Conservation (phyloP, 2,888 invertebrate genomes). For the Callyntrura guangdongensis region DNA sequence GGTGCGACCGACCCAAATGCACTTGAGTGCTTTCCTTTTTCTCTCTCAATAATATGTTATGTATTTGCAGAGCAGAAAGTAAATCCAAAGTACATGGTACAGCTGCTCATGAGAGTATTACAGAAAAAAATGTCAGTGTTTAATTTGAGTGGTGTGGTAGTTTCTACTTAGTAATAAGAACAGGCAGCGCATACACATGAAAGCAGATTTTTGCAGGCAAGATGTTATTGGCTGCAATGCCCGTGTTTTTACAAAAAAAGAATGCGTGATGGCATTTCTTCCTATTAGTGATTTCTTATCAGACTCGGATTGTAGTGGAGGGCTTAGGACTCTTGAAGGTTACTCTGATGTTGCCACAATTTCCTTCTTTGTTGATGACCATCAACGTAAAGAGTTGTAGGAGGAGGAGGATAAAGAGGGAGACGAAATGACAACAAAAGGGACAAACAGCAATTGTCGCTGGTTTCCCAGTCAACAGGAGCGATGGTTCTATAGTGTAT, state of each 20-base stretch:
- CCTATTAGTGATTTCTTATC: constrained; percentile 38
- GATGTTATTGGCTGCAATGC: too few relatives aligned
- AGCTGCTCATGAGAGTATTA: too few relatives aligned
- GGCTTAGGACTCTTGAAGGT: constrained; percentile 32
- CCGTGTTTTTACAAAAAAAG: too few relatives aligned
- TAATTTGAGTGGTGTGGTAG: not conserved
- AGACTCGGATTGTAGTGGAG: constrained; percentile 26
- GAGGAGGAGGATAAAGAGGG: not conserved
- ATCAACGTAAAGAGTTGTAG: constrained; percentile 25
- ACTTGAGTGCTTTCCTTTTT: constrained; percentile 62
- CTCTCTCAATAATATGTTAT: too few relatives aligned
- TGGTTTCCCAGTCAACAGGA: constrained; percentile 12
- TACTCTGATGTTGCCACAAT: constrained; percentile 40
- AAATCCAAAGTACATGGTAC: not conserved
- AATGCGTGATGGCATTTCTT: not conserved
- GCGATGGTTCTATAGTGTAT: not conserved
- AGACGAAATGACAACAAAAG: constrained; percentile 42
- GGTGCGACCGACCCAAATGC: constrained; percentile 62
- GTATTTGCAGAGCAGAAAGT: not conserved
- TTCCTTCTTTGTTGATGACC: constrained; percentile 54
- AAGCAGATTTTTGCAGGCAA: constrained; percentile 6
- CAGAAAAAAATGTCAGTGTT: not conserved
- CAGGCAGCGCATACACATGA: not conserved
- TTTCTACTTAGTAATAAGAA: constrained; percentile 34
- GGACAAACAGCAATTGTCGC: constrained; percentile 58